These are phyloP conservation scores for Drosophila leontia DNA, from an alignment of 1,140 invertebrate genomes.

Conservation along the genomic window DNA sequence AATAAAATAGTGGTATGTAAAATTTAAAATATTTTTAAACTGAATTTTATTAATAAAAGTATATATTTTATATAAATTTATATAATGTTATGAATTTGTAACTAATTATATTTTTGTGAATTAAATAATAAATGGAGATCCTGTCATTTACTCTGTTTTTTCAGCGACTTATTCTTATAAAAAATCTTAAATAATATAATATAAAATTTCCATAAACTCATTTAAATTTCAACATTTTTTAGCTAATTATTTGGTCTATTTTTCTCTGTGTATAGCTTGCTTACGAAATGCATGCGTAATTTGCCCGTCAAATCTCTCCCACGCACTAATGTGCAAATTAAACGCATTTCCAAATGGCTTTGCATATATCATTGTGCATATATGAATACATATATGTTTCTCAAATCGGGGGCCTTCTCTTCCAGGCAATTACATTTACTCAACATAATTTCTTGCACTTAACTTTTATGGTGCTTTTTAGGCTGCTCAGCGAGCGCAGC, in stretches of 20 bases:
- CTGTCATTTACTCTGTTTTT: background rate
- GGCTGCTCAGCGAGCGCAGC: conserved; percentile 36
- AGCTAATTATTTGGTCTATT: background rate
- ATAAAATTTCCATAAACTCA: background rate
- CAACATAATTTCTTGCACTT: conserved; percentile 69
- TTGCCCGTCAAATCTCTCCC: conserved; percentile 32
- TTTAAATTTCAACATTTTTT: background rate
- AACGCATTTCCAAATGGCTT: conserved; percentile 40
- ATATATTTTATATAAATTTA: background rate
- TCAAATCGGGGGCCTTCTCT: conserved; percentile 30
- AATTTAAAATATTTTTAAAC: background rate
- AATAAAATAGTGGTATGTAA: too few species aligned
- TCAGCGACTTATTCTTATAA: background rate
- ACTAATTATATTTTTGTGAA: background rate
- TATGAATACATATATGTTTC: background rate
- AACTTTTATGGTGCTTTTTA: conserved; percentile 48
- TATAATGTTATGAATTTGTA: background rate
- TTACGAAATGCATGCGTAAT: conserved; percentile 39
- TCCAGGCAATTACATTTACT: conserved; percentile 65
- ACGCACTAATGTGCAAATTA: conserved; percentile 76
- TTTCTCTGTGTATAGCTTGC: background rate
- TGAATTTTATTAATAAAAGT: background rate
- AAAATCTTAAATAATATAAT: background rate
- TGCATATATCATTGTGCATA: conserved; percentile 40
- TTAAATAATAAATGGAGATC: background rate